Evolutionary conservation across 2,113 vertebrate species (phyloP).

Genomic region (Aythya baeri): DNA sequence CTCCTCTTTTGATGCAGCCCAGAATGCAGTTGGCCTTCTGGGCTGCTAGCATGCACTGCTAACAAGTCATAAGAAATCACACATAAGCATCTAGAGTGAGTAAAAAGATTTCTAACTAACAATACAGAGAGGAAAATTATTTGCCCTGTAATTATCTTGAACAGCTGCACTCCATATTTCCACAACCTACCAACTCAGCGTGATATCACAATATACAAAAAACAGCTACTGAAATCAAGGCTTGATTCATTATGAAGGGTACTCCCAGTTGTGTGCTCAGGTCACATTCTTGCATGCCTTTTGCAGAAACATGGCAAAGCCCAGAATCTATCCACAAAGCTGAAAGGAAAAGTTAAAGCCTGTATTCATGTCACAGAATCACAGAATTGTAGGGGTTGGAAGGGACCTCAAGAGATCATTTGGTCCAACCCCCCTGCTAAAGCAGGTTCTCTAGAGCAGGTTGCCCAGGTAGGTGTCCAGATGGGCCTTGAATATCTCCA

Average conservation of each 20-base stretch:
- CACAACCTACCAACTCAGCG: conserved; percentile 18
- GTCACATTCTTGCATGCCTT: neutral
- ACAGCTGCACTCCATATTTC: conserved; percentile 39
- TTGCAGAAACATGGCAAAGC: neutral
- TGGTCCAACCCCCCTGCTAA: too few species aligned
- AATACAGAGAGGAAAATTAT: conserved; percentile 22
- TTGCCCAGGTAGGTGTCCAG: too few species aligned
- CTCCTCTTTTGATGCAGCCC: too few species aligned
- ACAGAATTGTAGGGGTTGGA: too few species aligned
- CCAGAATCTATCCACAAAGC: neutral
- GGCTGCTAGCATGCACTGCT: too few species aligned
- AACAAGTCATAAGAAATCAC: neutral
- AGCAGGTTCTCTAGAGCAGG: too few species aligned
- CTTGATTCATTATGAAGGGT: conserved; percentile 22
- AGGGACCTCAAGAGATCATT: too few species aligned
- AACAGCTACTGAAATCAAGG: conserved; percentile 39
- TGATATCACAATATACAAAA: conserved; percentile 37
- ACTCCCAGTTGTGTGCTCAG: neutral
- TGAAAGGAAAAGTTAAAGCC: conserved; percentile 48
- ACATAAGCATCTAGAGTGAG: neutral
- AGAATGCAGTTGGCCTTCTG: too few species aligned
- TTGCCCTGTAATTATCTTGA: conserved; percentile 49
- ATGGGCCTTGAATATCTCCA: too few species aligned
- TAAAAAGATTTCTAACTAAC: neutral
- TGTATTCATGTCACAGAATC: neutral